Evolutionary conservation across 2,888 invertebrate species (phyloP), one percentile per base, ranked within the genome.

Genomic region (Eugnorisma glareosa): DNA sequence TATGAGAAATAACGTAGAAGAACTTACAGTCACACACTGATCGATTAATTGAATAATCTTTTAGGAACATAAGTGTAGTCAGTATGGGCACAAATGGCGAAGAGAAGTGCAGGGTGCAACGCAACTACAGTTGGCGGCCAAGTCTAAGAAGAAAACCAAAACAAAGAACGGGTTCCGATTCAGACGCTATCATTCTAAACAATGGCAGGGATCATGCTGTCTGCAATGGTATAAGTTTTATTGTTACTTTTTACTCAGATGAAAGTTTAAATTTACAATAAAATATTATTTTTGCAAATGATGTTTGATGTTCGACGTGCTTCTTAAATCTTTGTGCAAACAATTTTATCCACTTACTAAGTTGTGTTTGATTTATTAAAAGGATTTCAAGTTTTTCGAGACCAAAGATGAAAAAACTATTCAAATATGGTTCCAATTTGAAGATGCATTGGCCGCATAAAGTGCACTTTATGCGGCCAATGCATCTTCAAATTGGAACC

Each of bases 61-160:
- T 68, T 77, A 96, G 96, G 89, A 96, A 95, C 83, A 90, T 96
- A 28, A 94, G 93, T 72, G 90, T 94, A 61, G 92, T 93, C 57
- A 94, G 92, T 72, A 90, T 93, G 2, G 92, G 91, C 1, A 75
- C 90, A 15, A 95, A 91, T 54, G 92, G 93, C 6, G 95, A 96
- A 7, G 96, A 96, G 8, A 97, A 96, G 84, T 97, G 97, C 84
- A 95, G 97, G 88, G 97, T 98, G 40, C 97, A 97, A 86, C 95
- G 98, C 88, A 98, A 98, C 35, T 98, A 98, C 90, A 98, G 98
- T 82, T 98, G 98, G 98, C 98, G 98, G 79, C 97, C 98, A 72
- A 98, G 99, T 92, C 96, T 99, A 89, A 97, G 97, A 80, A 97
- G 97, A 86, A 98, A 98, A 85, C 93, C 91, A 75, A 97, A 97